A percentile compares a stretch with the other conserved stretches of the same genome.
Evolutionary conservation across 2,797 vertebrate species (phyloP).

Genomic region (Rhynchotus rufescens): DNA sequence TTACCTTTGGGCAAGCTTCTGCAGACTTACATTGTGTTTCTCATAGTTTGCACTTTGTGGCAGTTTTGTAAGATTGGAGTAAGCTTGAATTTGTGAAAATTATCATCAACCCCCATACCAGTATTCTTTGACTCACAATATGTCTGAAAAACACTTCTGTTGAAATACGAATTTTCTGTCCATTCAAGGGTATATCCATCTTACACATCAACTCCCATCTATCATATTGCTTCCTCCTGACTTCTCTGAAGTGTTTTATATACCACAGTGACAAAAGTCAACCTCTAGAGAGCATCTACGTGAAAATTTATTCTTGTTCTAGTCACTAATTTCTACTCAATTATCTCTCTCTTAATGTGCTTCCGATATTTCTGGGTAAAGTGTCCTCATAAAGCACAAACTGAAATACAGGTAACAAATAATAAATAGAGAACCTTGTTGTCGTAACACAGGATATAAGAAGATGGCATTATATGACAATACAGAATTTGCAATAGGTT

Average conservation of each 20-base stretch:
- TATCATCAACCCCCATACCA: background rate
- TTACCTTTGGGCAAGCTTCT: background rate
- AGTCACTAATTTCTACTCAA: background rate
- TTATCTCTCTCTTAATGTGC: background rate
- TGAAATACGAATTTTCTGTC: constrained; percentile 41
- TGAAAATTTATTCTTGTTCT: background rate
- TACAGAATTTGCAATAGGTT: background rate
- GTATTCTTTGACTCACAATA: background rate
- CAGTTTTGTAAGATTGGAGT: background rate
- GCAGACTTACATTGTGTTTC: background rate
- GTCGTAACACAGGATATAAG: background rate
- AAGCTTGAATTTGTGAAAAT: background rate
- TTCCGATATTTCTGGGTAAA: background rate
- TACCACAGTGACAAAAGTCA: background rate
- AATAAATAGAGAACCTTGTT: background rate
- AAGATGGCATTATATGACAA: background rate
- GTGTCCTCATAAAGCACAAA: too few relatives aligned
- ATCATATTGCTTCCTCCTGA: background rate
- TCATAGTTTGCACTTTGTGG: background rate
- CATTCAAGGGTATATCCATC: background rate
- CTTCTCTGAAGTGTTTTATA: background rate
- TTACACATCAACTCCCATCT: background rate
- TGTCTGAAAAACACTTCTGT: background rate
- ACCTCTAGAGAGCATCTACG: background rate
- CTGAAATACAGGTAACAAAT: too few relatives aligned